phyloP scores from a whole-genome alignment of 2,797 vertebrate species.

The Phylloscopus collybita region DNA sequence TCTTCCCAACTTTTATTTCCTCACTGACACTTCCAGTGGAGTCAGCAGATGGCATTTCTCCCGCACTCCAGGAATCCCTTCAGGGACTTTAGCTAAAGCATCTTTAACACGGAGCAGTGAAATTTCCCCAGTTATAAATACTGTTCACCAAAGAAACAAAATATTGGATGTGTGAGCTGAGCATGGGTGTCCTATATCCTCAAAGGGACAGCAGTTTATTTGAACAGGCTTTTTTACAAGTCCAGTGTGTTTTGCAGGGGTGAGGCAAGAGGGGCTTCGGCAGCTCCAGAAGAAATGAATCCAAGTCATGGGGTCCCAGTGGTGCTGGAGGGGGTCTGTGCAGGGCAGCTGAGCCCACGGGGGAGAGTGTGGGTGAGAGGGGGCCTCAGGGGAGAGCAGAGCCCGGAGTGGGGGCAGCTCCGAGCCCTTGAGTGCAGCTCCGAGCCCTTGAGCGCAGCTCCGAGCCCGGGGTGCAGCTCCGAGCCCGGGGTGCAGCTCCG shows the following conservation, averaged over 20 bases:
- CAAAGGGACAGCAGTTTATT: neutral
- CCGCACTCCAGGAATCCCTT: constrained; percentile 21
- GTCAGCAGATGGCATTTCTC: constrained; percentile 52
- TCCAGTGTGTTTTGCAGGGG: neutral
- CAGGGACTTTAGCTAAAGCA: neutral
- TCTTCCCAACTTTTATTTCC: constrained; percentile 37
- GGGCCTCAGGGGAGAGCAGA: neutral
- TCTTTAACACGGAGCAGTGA: neutral
- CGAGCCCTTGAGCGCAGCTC: too few species aligned
- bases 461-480: neutral
- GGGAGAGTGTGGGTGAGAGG: accelerated
- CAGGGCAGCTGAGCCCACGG: neutral
- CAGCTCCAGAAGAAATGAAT: neutral
- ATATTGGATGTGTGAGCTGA: neutral
- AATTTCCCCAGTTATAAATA: neutral
- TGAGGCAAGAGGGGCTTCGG: neutral
- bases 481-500: neutral
- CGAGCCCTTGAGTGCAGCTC: too few species aligned
- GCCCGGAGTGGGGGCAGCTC: neutral
- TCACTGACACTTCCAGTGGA: neutral
- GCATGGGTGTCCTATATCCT: neutral
- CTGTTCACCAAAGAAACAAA: neutral
- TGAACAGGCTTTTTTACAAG: neutral
- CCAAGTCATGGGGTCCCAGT: accelerated
- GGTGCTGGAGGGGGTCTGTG: neutral